phyloP scores from a whole-genome alignment of 1,140 invertebrate genomes.

The Tenebrio molitor region DNA sequence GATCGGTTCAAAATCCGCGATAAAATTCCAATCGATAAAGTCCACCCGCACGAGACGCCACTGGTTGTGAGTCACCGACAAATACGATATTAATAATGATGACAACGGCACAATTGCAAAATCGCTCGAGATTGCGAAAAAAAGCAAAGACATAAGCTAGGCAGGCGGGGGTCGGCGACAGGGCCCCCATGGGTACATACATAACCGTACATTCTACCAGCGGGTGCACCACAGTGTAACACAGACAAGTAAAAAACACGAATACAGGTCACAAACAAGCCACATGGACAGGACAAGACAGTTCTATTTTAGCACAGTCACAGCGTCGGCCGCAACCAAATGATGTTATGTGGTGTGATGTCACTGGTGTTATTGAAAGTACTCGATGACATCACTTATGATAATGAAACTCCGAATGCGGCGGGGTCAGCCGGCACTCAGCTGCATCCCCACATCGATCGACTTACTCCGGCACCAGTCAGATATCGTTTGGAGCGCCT shows the following conservation, averaged over 20 bases:
- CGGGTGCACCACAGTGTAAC: background rate
- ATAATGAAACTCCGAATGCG: background rate
- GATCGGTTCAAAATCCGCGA: too few species aligned
- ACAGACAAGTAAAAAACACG: constrained; percentile 5
- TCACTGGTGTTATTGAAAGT: constrained; percentile 8
- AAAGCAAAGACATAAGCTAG: background rate
- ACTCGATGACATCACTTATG: constrained; percentile 15
- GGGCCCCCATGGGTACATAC: too few species aligned
- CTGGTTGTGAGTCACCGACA: background rate
- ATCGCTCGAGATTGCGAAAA: background rate
- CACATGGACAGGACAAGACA: constrained; percentile 13
- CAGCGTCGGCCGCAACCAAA: constrained; percentile 14
- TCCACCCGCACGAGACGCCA: background rate
- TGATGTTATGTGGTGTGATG: constrained; percentile 2
- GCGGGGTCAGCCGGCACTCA: background rate
- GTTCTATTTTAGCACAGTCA: constrained; percentile 22
- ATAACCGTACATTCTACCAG: constrained; percentile 43
- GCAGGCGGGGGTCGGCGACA: too few species aligned
- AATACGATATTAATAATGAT: background rate
- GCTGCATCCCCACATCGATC: too few species aligned
- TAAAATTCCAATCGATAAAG: too few species aligned
- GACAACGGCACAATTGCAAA: background rate
- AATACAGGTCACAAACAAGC: constrained; percentile 2
- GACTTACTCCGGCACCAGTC: constrained; percentile 40
- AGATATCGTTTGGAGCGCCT: constrained; percentile 24